Evolutionary conservation across 1,140 invertebrate genomes (phyloP).

Genomic region (Papilio dardanus): DNA sequence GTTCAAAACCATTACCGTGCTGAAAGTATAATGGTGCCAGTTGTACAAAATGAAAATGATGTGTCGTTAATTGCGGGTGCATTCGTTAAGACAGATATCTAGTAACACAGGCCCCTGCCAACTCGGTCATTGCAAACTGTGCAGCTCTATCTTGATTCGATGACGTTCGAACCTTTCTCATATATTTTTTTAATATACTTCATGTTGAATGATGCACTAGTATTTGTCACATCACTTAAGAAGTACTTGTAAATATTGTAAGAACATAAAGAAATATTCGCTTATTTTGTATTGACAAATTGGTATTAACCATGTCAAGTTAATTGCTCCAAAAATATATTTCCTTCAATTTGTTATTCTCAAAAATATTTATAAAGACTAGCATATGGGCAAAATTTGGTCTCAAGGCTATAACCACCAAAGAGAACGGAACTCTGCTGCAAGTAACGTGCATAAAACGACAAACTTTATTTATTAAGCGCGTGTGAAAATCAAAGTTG

Average conservation of each 20-base stretch:
- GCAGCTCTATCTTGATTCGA: constrained; percentile 39
- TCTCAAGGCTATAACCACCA: constrained; percentile 59
- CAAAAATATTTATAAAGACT: constrained; percentile 48
- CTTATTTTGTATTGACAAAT: neutral
- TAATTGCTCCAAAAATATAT: neutral
- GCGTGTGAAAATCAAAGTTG: constrained; percentile 23
- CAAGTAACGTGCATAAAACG: constrained; percentile 30
- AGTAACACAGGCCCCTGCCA: constrained; percentile 54
- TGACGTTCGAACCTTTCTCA: constrained; percentile 40
- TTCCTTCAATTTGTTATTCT: constrained; percentile 34
- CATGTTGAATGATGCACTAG: neutral
- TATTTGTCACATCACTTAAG: no score
- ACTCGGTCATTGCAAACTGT: constrained; percentile 67
- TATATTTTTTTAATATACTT: neutral
- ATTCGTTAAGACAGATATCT: constrained; percentile 52
- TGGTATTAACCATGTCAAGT: neutral
- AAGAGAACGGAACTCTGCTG: constrained; percentile 39
- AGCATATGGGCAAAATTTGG: constrained; percentile 59
- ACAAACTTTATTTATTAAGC: constrained; percentile 32
- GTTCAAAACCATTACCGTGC: constrained; percentile 48
- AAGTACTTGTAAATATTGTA: no score
- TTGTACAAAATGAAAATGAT: constrained; percentile 60
- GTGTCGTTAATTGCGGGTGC: constrained; percentile 60
- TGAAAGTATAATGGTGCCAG: constrained; percentile 46
- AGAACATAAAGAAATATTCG: neutral